phyloP scores from a whole-genome alignment of 2,797 vertebrate species.

The Loriculus beryllinus region DNA sequence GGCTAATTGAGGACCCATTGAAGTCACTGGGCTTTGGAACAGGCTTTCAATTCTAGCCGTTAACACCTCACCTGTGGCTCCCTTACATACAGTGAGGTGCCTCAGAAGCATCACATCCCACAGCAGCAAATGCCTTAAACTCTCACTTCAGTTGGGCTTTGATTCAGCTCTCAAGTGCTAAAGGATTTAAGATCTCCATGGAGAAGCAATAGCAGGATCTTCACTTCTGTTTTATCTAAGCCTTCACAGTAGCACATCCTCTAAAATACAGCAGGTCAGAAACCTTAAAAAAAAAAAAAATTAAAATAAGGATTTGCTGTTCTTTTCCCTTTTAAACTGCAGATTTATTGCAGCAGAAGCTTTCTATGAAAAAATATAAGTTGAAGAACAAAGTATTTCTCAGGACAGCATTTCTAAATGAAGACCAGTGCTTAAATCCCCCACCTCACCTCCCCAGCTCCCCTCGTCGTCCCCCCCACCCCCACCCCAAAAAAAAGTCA shows the following conservation, averaged over 20 bases:
- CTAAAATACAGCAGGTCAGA: not conserved
- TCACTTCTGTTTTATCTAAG: not conserved
- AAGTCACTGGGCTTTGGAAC: not conserved
- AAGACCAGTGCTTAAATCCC: rapidly evolving
- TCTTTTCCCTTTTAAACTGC: not conserved
- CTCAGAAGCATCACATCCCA: not conserved
- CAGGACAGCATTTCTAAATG: not conserved
- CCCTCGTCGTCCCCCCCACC: too few species aligned
- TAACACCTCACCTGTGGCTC: not conserved
- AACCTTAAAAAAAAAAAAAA: not conserved
- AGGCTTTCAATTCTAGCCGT: not conserved
- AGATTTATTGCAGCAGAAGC: not conserved
- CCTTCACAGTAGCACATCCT: not conserved
- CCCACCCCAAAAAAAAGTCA: not conserved
- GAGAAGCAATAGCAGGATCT: not conserved
- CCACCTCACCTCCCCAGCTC: rapidly evolving
- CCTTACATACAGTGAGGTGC: not conserved
- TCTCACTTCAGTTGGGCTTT: not conserved
- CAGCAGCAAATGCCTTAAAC: not conserved
- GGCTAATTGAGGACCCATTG: not conserved
- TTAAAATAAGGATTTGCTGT: not conserved
- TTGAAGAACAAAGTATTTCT: not conserved
- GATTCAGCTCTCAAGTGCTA: not conserved
- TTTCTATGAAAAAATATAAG: not conserved
- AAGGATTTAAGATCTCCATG: conserved; percentile 5